phyloP scores from a whole-genome alignment of 2,888 invertebrate genomes.

The Acrobasis suavella region DNA sequence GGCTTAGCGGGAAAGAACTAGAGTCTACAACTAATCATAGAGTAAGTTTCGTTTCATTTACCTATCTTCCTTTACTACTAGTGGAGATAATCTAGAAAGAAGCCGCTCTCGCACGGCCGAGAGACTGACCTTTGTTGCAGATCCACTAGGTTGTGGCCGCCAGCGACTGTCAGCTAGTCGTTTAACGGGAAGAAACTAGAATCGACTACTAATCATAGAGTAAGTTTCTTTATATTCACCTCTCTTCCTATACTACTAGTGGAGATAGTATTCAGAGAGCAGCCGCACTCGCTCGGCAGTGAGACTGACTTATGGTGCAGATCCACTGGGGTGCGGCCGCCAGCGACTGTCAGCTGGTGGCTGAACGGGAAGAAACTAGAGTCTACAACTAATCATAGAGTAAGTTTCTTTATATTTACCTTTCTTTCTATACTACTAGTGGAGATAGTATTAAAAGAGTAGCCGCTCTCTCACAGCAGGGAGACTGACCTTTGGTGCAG shows the following conservation, averaged over 20 bases:
- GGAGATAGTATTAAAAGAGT: neutral
- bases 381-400: constrained; percentile 60
- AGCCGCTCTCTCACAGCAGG: too few relatives aligned
- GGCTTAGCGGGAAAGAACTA: constrained; percentile 87
- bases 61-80: constrained; percentile 61
- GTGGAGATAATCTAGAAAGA: constrained; percentile 91
- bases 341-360: constrained; percentile 93
- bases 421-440: constrained; percentile 82
- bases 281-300: constrained; percentile 89
- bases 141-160: constrained; percentile 91
- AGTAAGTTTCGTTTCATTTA: too few relatives aligned
- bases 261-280: constrained; percentile 89
- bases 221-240: constrained; percentile 36
- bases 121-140: constrained; percentile 92
- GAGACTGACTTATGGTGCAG: constrained; percentile 93
- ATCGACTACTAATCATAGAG: constrained; percentile 61
- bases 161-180: constrained; percentile 93
- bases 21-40: constrained; percentile 50
- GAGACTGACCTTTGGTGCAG: too few relatives aligned
- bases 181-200: constrained; percentile 87
- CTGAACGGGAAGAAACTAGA: constrained; percentile 87
- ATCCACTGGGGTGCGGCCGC: constrained; percentile 91
- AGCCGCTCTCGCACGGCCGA: constrained; percentile 91
- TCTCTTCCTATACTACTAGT: constrained; percentile 82
- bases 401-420: constrained; percentile 36